Conservation (phyloP, 2,888 invertebrate species). For the Slavum lentiscoides region DNA sequence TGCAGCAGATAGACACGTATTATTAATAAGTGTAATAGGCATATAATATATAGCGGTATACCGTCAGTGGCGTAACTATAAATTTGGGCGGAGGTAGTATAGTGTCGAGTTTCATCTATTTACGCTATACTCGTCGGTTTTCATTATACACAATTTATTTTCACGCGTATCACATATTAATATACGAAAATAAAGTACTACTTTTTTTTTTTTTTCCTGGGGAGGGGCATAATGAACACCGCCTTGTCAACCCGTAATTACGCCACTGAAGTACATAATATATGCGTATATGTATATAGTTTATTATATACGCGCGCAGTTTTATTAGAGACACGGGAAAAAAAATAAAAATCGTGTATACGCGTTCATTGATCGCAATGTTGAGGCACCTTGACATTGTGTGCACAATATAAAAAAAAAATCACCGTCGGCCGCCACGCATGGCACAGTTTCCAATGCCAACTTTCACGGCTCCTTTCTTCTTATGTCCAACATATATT, state of each 20-base stretch:
- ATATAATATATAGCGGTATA: too few relatives aligned
- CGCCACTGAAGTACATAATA: too few relatives aligned
- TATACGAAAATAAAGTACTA: not conserved
- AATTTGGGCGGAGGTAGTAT: too few relatives aligned
- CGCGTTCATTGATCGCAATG: constrained; percentile 17
- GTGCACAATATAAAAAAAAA: constrained; percentile 45
- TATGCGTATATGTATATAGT: too few relatives aligned
- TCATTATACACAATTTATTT: too few relatives aligned
- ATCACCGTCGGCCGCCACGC: constrained; percentile 37
- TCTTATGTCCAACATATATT: constrained; percentile 10
- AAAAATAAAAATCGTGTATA: constrained; percentile 3
- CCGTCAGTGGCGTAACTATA: constrained; percentile 6
- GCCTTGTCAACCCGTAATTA: too few relatives aligned
- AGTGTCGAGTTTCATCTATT: too few relatives aligned
- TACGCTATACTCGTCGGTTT: too few relatives aligned
- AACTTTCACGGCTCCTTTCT: constrained; percentile 53
- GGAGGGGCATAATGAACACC: not conserved
- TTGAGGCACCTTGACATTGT: constrained; percentile 51
- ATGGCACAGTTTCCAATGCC: constrained; percentile 53
- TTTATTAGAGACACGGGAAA: not conserved
- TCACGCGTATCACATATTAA: too few relatives aligned
- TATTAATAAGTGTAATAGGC: too few relatives aligned
- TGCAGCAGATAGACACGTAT: too few relatives aligned
- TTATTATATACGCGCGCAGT: not conserved
- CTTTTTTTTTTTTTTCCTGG: too few relatives aligned